A percentile compares a stretch with the other conserved stretches of the same genome.
Conservation (phyloP, 2,113 vertebrate genomes). For the Propithecus coquereli region DNA sequence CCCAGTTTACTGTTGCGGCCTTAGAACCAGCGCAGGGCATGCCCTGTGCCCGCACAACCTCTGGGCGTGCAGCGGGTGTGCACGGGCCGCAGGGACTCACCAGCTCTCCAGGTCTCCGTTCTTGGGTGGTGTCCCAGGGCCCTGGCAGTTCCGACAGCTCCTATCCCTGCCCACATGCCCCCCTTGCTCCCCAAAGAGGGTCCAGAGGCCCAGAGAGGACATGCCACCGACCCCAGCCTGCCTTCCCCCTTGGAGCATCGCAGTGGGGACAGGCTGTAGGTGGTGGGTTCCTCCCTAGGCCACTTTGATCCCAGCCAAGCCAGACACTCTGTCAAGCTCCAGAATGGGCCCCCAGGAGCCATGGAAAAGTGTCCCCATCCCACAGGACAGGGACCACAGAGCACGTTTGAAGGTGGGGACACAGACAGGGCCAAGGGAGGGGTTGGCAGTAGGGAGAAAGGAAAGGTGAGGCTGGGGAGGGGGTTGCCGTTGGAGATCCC, state of each 20-base stretch:
- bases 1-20: background rate
- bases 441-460: fast-evolving
- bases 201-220: background rate
- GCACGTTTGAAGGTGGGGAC: fast-evolving
- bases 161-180: background rate
- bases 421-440: too few species aligned
- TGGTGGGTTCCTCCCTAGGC: background rate
- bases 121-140: background rate
- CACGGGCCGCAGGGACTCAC: background rate
- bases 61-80: background rate
- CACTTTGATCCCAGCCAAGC: background rate
- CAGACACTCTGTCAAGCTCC: background rate
- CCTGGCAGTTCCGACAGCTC: background rate
- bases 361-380: background rate
- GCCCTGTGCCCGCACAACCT: too few species aligned
- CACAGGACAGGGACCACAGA: background rate
- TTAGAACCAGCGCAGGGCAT: background rate
- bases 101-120: background rate
- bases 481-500: too few species aligned
- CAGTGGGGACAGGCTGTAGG: background rate
- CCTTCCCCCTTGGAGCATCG: background rate
- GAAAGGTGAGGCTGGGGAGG: fast-evolving
- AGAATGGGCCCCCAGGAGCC: background rate
- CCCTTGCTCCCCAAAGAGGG: background rate
- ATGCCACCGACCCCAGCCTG: too few species aligned